Conservation (phyloP, 1,140 invertebrate species). For the Teleogryllus occipitalis region DNA sequence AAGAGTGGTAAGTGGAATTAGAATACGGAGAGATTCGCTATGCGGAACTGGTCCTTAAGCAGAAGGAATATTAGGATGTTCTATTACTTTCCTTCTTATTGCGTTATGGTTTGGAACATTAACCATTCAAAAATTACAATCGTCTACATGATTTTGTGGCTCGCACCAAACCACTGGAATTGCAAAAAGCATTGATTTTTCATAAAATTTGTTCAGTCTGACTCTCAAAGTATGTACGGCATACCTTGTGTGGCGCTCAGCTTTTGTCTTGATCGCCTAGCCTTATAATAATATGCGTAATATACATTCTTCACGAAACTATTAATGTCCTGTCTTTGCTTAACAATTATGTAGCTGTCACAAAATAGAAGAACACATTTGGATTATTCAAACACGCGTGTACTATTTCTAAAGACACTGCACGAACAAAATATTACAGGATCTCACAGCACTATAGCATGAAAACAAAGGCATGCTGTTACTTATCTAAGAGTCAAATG, state of each 20-base stretch:
- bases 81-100: background rate
- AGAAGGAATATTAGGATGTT: background rate
- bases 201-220: no score
- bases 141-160: background rate
- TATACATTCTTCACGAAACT: background rate
- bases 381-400: slow-evolving; percentile 10
- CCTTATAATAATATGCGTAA: background rate
- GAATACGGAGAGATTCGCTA: background rate
- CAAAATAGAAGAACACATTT: slow-evolving; percentile 8
- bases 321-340: background rate
- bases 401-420: background rate
- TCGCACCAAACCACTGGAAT: background rate
- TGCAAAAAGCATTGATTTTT: background rate
- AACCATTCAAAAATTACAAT: background rate
- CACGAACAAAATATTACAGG: background rate
- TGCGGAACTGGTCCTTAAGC: background rate
- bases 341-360: background rate
- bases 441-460: background rate
- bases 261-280: background rate
- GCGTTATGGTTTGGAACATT: background rate
- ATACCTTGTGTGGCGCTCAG: slow-evolving; percentile 8
- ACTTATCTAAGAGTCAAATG: background rate
- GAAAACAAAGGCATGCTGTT: background rate
- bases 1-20: background rate
- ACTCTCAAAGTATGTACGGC: no score